These are phyloP conservation scores for Heteromurus nitidus DNA, from an alignment of 2,888 invertebrate species.

Conservation along the genomic window DNA sequence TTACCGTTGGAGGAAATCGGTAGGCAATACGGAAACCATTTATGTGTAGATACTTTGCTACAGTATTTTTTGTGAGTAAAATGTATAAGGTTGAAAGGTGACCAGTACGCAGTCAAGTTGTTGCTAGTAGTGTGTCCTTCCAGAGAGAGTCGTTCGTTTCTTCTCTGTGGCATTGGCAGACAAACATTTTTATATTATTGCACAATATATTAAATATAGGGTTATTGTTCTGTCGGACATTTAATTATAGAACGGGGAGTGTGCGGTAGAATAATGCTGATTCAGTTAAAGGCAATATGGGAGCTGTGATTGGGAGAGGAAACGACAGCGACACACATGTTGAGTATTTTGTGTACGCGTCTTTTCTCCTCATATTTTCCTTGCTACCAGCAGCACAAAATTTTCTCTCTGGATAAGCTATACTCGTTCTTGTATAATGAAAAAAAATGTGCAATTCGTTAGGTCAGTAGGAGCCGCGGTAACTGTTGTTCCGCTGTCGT, in stretches of 20 bases:
- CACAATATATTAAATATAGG: neutral
- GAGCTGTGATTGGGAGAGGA: neutral
- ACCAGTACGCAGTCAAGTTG: no score
- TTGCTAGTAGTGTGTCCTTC: no score
- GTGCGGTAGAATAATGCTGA: neutral
- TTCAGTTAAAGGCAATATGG: neutral
- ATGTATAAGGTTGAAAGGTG: slow-evolving; percentile 1
- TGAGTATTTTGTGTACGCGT: no score
- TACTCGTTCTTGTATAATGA: slow-evolving; percentile 24
- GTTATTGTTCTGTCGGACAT: neutral
- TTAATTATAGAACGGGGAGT: neutral
- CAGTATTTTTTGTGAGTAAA: no score
- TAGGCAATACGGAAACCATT: no score
- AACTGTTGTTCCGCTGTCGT: neutral
- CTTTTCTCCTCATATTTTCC: neutral
- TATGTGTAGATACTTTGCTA: no score
- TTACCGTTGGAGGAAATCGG: neutral
- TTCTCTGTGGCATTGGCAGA: no score
- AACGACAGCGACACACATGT: slow-evolving; percentile 10
- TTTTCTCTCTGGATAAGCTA: neutral
- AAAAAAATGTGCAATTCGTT: slow-evolving; percentile 16
- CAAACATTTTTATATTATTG: no score
- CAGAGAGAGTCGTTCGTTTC: no score
- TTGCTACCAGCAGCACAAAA: slow-evolving; percentile 10
- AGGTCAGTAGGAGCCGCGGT: slow-evolving; percentile 42